Evolutionary conservation across 2,888 invertebrate genomes (phyloP).

Genomic region (Globia sparganii): DNA sequence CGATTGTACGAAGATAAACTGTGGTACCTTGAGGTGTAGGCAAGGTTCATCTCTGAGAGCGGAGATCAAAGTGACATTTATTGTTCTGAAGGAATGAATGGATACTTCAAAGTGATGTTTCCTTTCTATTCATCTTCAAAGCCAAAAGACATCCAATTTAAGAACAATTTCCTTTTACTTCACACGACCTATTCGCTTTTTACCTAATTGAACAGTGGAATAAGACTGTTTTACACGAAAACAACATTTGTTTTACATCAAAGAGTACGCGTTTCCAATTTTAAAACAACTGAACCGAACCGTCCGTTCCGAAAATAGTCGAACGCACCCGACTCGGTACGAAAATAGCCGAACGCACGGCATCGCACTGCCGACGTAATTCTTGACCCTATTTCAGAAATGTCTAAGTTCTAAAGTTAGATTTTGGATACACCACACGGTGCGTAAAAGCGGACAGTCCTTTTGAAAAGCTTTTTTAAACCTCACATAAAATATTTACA

Average conservation of each 20-base stretch:
- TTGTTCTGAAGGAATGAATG: constrained; percentile 14
- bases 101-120: constrained; percentile 24
- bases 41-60: neutral
- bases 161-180: constrained; percentile 24
- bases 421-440: constrained; percentile 64
- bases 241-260: constrained; percentile 86
- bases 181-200: constrained; percentile 14
- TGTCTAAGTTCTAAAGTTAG: constrained; percentile 80
- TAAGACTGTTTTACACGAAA: constrained; percentile 63
- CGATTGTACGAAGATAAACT: neutral
- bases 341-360: constrained; percentile 84
- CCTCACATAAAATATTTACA: neutral
- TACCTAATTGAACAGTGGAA: constrained; percentile 13
- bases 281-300: constrained; percentile 79
- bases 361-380: constrained; percentile 82
- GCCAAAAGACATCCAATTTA: neutral
- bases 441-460: constrained; percentile 34
- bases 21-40: neutral
- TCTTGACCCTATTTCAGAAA: constrained; percentile 89
- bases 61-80: constrained; percentile 13
- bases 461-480: neutral
- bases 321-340: constrained; percentile 78
- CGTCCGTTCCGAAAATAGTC: constrained; percentile 77
- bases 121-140: constrained; percentile 28
- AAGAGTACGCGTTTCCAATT: constrained; percentile 83